Percentiles rank a stretch among this genome's conserved stretches.
phyloP scores from a whole-genome alignment of 2,113 vertebrate species.

The Isichthys henryi region DNA sequence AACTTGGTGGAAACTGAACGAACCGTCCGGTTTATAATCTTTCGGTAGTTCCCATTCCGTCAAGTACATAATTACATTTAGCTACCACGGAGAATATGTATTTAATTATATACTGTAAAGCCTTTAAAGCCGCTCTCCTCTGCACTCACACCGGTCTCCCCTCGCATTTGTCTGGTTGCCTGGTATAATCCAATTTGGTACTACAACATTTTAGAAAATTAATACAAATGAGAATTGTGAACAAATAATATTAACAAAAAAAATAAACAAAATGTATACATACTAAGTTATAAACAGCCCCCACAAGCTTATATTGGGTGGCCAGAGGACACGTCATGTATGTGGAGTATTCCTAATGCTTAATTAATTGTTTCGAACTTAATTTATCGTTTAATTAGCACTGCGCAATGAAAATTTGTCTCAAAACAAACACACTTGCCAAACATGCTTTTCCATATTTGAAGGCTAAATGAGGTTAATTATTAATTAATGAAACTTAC shows the following conservation, averaged over 20 bases:
- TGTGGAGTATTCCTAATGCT: slow-evolving; percentile 39
- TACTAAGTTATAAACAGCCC: not conserved
- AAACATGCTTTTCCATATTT: slow-evolving; percentile 43
- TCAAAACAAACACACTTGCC: slow-evolving; percentile 40
- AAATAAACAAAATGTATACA: not conserved
- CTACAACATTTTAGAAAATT: not conserved
- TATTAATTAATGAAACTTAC: slow-evolving; percentile 51
- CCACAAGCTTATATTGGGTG: not conserved
- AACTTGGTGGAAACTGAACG: not conserved
- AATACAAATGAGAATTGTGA: not conserved
- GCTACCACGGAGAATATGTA: not conserved
- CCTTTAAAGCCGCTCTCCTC: not conserved
- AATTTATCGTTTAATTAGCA: slow-evolving; percentile 53
- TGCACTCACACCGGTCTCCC: not conserved
- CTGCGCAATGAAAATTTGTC: slow-evolving; percentile 28
- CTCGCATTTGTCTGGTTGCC: not conserved
- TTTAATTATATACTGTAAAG: not conserved
- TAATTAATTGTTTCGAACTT: slow-evolving; percentile 56
- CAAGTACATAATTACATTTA: not conserved
- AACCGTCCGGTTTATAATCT: not conserved
- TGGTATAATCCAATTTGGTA: not conserved
- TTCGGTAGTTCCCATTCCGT: not conserved
- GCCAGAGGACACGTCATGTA: not conserved
- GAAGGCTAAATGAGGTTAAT: slow-evolving; percentile 62
- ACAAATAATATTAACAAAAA: not conserved